Conservation (phyloP, 2,113 vertebrate genomes). For the Todiramphus chloris region DNA sequence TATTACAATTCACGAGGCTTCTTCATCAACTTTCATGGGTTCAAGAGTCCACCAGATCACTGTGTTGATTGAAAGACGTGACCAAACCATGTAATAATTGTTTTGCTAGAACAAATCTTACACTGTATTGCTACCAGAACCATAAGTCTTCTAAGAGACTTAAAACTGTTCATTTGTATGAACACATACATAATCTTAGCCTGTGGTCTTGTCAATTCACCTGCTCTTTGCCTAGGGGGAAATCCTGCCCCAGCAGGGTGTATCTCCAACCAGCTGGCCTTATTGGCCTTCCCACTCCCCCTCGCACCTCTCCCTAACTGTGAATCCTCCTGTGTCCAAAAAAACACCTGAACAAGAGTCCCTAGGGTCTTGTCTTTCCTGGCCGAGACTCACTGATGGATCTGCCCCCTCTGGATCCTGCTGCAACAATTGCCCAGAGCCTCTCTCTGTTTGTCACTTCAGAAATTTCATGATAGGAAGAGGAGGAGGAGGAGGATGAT, state of each 20-base stretch:
- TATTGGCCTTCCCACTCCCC: accelerated
- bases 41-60: background rate
- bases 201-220: background rate
- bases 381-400: background rate
- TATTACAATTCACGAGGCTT: background rate
- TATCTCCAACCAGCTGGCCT: background rate
- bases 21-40: background rate
- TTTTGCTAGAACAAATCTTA: background rate
- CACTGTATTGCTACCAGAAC: background rate
- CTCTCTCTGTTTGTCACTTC: background rate
- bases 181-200: background rate
- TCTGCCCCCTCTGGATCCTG: background rate
- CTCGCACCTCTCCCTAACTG: background rate
- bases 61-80: background rate
- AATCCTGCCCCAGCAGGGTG: background rate
- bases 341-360: background rate
- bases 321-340: background rate
- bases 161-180: background rate
- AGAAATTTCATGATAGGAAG: background rate
- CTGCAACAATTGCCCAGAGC: background rate
- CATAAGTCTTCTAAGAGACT: accelerated
- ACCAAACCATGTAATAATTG: background rate
- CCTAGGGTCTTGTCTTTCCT: background rate
- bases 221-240: background rate
- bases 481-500: background rate